These are phyloP conservation scores for Ciona savignyi DNA, from an alignment of 23 tunicate genomes.

Conservation along the genomic window DNA sequence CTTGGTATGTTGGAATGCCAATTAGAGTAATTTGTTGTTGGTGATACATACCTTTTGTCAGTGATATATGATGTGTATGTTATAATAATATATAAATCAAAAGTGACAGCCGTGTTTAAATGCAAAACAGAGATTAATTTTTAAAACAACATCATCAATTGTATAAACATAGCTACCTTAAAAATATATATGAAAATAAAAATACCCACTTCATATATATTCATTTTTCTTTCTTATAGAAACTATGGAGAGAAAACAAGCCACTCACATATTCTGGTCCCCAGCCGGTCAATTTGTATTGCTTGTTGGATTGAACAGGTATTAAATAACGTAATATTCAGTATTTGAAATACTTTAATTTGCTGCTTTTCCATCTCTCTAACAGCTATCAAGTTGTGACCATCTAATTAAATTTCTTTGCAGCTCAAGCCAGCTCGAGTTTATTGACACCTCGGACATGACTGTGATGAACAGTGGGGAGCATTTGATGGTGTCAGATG, in stretches of 20 bases:
- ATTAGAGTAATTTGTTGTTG: no score
- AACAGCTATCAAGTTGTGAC: neutral
- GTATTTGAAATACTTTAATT: neutral
- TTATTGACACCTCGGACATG: slow-evolving; percentile 87
- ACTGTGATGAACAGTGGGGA: slow-evolving; percentile 89
- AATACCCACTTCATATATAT: neutral
- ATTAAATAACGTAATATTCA: no score
- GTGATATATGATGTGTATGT: no score
- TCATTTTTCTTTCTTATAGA: slow-evolving; percentile 20
- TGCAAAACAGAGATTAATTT: neutral
- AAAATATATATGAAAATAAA: no score
- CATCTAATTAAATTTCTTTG: neutral
- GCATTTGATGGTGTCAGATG: slow-evolving; percentile 88
- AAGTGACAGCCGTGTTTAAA: neutral
- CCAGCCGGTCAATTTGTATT: slow-evolving; percentile 97
- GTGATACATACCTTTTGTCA: no score
- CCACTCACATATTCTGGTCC: slow-evolving; percentile 98
- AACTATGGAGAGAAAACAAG: slow-evolving; percentile 79
- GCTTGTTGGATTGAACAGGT: slow-evolving; percentile 75
- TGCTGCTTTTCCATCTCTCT: no score
- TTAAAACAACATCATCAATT: no score
- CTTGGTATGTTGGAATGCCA: slow-evolving; percentile 84
- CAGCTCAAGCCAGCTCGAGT: slow-evolving; percentile 59
- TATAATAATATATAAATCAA: neutral
- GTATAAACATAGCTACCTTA: no score